phyloP scores from a whole-genome alignment of 2,888 invertebrate species.

The Rhamphomyia laevipes region DNA sequence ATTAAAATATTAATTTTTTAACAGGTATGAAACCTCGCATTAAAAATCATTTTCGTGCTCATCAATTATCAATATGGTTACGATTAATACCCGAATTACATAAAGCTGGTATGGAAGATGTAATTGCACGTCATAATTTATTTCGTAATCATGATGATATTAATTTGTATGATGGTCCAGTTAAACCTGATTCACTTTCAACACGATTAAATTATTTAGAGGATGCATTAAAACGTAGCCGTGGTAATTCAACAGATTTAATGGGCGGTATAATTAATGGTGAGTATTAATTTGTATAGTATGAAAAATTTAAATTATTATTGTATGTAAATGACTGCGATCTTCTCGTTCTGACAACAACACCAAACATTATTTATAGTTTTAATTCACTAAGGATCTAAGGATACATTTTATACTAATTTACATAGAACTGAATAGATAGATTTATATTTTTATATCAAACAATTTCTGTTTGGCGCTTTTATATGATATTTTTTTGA shows the following conservation, averaged over 20 bases:
- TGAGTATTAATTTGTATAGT: too few relatives aligned
- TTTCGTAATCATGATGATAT: slow-evolving; percentile 82
- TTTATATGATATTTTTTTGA: too few relatives aligned
- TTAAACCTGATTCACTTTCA: slow-evolving; percentile 71
- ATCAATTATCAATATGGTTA: slow-evolving; percentile 90
- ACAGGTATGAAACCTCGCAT: slow-evolving; percentile 81
- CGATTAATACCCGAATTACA: slow-evolving; percentile 86
- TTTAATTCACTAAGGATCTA: too few relatives aligned
- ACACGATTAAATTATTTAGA: slow-evolving; percentile 35
- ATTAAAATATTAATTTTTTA: slow-evolving; percentile 17
- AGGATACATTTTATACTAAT: too few relatives aligned
- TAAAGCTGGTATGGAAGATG: slow-evolving; percentile 79
- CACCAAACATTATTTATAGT: too few relatives aligned
- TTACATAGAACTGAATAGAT: too few relatives aligned
- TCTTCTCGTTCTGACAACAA: too few relatives aligned
- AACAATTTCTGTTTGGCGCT: too few relatives aligned
- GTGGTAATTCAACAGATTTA: slow-evolving; percentile 27
- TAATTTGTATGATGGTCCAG: slow-evolving; percentile 78
- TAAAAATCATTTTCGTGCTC: slow-evolving; percentile 89
- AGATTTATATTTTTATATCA: too few relatives aligned
- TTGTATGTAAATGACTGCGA: too few relatives aligned
- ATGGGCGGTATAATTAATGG: too few relatives aligned
- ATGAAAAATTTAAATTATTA: too few relatives aligned
- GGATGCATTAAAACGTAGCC: slow-evolving; percentile 47
- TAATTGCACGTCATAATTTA: slow-evolving; percentile 75